These are phyloP conservation scores for Lytechinus pictus DNA, from an alignment of 35 echinoderm and acorn worm species.

Conservation along the genomic window DNA sequence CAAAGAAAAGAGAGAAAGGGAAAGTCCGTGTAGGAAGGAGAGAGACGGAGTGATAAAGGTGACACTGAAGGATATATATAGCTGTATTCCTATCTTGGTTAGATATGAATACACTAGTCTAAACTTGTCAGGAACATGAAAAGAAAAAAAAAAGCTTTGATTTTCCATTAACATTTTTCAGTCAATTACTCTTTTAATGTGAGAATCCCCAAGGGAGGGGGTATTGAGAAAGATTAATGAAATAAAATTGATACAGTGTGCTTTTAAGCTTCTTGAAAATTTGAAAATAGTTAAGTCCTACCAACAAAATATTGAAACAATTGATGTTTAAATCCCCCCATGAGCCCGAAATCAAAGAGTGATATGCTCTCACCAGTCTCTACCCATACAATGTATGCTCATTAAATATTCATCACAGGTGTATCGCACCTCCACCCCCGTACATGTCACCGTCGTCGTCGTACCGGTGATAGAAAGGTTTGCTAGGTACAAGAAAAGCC, in stretches of 20 bases:
- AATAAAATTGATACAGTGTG: neutral
- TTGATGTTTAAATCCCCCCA: too few species aligned
- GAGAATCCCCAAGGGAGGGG: neutral
- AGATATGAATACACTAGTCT: neutral
- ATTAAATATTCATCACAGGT: neutral
- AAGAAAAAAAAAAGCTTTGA: neutral
- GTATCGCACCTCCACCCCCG: neutral
- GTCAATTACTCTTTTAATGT: too few species aligned
- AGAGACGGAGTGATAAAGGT: neutral
- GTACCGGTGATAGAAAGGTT: neutral
- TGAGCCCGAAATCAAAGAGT: too few species aligned
- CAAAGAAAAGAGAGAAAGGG: too few species aligned
- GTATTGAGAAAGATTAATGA: neutral
- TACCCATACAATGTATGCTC: neutral
- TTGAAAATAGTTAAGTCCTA: too few species aligned
- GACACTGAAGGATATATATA: neutral
- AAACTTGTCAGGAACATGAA: neutral
- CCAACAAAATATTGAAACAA: too few species aligned
- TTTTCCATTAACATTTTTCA: too few species aligned
- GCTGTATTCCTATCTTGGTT: neutral
- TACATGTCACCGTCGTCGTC: neutral
- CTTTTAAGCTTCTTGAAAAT: too few species aligned
- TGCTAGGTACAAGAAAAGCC: neutral
- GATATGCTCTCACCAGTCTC: neutral
- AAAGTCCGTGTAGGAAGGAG: too few species aligned